These are phyloP conservation scores for Cinclus mexicanus DNA, from an alignment of 2,113 vertebrate genomes.

Conservation along the genomic window DNA sequence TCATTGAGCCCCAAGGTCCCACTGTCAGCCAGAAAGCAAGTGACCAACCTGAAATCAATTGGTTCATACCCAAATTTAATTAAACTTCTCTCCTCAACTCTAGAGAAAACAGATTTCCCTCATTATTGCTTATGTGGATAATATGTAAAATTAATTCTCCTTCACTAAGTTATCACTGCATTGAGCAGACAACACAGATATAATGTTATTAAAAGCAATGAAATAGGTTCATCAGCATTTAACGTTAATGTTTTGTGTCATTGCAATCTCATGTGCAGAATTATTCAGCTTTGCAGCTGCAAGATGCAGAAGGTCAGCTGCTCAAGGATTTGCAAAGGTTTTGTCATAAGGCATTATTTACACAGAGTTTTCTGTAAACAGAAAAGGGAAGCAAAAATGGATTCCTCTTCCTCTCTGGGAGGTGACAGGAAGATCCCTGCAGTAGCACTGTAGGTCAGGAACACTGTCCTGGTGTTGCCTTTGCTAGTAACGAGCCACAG, in stretches of 20 bases:
- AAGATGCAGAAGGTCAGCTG: constrained; percentile 47
- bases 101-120: constrained; percentile 71
- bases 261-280: constrained; percentile 40
- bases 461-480: background rate
- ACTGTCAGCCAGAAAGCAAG: constrained; percentile 57
- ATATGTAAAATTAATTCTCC: constrained; percentile 76
- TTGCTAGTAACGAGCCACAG: accelerated
- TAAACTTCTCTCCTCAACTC: constrained; percentile 61
- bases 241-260: constrained; percentile 65
- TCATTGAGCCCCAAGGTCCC: background rate
- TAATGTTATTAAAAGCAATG: constrained; percentile 76
- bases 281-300: background rate
- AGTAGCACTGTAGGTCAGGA: background rate
- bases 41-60: constrained; percentile 64
- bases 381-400: background rate
- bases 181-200: constrained; percentile 73
- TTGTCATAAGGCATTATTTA: background rate
- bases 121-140: constrained; percentile 74
- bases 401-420: background rate
- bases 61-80: constrained; percentile 73
- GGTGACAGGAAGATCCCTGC: background rate
- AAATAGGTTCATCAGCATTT: constrained; percentile 65
- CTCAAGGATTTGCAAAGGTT: background rate
- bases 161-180: constrained; percentile 72
- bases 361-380: background rate